These are phyloP conservation scores for Pedionomus torquatus DNA, from an alignment of 2,113 vertebrate genomes.

Conservation along the genomic window DNA sequence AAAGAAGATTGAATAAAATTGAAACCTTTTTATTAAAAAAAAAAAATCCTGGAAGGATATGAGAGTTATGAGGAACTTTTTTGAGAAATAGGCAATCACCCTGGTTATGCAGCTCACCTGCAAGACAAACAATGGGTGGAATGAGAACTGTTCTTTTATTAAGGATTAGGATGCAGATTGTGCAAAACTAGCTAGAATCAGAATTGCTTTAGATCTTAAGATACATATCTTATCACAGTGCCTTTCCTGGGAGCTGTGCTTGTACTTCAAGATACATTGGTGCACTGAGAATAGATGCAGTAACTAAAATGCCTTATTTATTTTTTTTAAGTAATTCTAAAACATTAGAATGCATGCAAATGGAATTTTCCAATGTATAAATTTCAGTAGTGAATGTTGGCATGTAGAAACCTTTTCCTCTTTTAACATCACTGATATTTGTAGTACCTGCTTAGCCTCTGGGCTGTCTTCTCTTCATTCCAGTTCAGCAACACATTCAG, in stretches of 20 bases:
- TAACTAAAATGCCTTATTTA: neutral
- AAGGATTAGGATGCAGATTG: neutral
- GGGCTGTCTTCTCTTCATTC: neutral
- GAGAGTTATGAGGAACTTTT: neutral
- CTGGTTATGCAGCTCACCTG: neutral
- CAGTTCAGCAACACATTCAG: neutral
- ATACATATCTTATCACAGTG: rapidly evolving
- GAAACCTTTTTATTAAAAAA: neutral
- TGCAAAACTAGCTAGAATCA: neutral
- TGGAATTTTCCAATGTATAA: neutral
- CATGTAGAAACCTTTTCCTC: neutral
- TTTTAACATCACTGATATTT: neutral
- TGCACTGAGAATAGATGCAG: neutral
- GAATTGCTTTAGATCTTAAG: neutral
- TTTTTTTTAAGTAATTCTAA: rapidly evolving
- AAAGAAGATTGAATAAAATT: neutral
- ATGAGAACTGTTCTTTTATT: neutral
- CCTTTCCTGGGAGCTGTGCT: neutral
- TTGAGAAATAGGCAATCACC: neutral
- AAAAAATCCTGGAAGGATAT: neutral
- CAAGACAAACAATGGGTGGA: neutral
- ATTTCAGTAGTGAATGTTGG: neutral
- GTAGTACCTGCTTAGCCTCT: neutral
- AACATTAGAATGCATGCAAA: neutral
- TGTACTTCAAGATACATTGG: neutral